Evolutionary conservation across 2,797 vertebrate species (phyloP).

Genomic region (Psittacula echo): DNA sequence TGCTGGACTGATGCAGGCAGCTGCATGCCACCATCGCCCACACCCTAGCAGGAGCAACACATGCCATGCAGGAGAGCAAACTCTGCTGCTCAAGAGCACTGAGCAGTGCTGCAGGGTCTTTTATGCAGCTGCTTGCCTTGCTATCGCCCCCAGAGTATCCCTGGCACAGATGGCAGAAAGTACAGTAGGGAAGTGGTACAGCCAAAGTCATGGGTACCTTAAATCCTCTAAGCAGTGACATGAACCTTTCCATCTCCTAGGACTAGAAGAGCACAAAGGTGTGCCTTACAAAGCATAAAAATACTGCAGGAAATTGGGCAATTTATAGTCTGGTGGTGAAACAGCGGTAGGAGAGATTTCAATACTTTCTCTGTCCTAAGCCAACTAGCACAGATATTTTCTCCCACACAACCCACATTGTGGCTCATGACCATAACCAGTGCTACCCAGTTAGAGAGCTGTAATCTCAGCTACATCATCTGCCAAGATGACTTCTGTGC

Average conservation of each 20-base stretch:
- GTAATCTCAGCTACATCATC: background rate
- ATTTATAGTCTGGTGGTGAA: background rate
- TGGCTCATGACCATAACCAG: background rate
- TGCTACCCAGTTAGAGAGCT: background rate
- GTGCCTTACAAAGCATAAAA: background rate
- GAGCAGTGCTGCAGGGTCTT: background rate
- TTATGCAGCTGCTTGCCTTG: background rate
- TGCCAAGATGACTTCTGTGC: background rate
- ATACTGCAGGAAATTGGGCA: background rate
- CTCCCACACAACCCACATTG: background rate
- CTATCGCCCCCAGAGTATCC: background rate
- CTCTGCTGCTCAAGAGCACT: background rate
- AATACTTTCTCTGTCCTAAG: background rate
- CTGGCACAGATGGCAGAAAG: background rate
- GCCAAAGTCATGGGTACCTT: background rate
- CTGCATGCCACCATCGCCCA: background rate
- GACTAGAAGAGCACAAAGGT: background rate
- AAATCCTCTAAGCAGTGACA: background rate
- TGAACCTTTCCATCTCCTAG: background rate
- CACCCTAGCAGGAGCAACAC: background rate
- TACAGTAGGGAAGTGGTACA: background rate
- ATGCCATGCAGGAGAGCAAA: background rate
- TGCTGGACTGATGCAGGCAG: background rate
- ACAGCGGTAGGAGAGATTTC: background rate
- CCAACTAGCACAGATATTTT: background rate